Base-by-base conservation (phyloP, 2,113 vertebrate species). In the Mastomys coucha region DNA sequence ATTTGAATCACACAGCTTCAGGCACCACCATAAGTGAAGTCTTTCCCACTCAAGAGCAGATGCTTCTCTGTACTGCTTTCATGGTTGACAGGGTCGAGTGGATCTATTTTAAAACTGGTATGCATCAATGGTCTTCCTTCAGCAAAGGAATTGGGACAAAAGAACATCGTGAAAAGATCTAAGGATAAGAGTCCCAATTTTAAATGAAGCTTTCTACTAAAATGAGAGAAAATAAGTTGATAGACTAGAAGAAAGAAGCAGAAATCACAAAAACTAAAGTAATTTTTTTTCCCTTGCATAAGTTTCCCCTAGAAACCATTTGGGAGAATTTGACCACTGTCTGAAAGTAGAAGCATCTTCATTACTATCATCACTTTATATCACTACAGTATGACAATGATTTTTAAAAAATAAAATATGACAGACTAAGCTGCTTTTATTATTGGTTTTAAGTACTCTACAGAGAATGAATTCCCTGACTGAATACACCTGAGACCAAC, bases 171-270 rank as follows among this genome's bases (percentile, higher is more conserved):
- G 49, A 96, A 82, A 85, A 77, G 1, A 39, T 95, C 60, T 91
- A 1, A 91, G 36, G 39, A 39, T 65, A 49, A 85, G 88, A 81
- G 42, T 92, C 22, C n/a, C 81, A 65, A 93, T 91, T 95, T 94
- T 93, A 93, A 95, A 93, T 69, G 86, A 94, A 82, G 19, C 26
- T 5, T 80, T 82, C 93, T 75, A 89, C 49, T 85, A 77, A 87
- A 93, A 73, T 70, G 76, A 95, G 17, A 94, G 51, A 72, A 88
- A 72, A 80, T 60, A 94, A 96, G 88, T 75, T 75, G 8, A 93
- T 45, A 63, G 31, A 13, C 65, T 36, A 69, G 24, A 22, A 93
- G 31, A n/a, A 95, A 49, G 69, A 91, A 89, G 6, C 22, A 92
- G 70, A 94, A 95, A 45, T 70, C 33, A 33, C 14, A 73, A 90